A percentile compares a stretch with the other conserved stretches of the same genome.
These are phyloP conservation scores for Campylorhamphus procurvoides DNA, from an alignment of 2,113 vertebrate genomes.

Conservation along the genomic window DNA sequence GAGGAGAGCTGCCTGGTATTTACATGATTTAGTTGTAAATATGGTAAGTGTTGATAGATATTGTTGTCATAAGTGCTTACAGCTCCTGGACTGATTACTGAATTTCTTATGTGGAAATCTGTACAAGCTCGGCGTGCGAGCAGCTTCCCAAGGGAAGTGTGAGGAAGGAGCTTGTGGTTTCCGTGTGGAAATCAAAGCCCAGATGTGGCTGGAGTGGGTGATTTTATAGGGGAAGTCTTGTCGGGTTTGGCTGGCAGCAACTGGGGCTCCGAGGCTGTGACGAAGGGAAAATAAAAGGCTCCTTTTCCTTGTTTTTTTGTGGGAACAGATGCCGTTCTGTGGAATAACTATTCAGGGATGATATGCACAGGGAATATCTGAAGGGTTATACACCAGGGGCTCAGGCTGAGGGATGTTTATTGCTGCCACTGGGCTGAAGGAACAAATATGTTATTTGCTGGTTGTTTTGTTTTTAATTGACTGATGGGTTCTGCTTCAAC, in stretches of 20 bases:
- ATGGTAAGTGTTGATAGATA: slow-evolving; percentile 32
- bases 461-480: neutral
- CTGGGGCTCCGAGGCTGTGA: neutral
- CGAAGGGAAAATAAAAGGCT: neutral
- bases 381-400: neutral
- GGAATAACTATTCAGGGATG: neutral
- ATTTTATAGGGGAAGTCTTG: neutral
- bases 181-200: neutral
- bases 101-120: slow-evolving; percentile 27
- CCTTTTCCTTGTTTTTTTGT: neutral
- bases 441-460: neutral
- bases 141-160: neutral
- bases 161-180: neutral
- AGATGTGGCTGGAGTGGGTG: neutral
- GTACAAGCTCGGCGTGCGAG: neutral
- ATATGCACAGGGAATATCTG: accelerated
- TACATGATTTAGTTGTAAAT: slow-evolving; percentile 63
- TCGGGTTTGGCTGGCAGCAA: neutral
- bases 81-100: slow-evolving; percentile 11
- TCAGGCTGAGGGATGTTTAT: accelerated
- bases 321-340: neutral
- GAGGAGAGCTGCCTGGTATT: slow-evolving; percentile 29
- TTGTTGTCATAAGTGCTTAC: slow-evolving; percentile 57
- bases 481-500: neutral
- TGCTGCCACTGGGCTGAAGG: neutral